Base-by-base conservation (phyloP, 1,140 invertebrate species). In the Macrobrachium rosenbergii region DNA sequence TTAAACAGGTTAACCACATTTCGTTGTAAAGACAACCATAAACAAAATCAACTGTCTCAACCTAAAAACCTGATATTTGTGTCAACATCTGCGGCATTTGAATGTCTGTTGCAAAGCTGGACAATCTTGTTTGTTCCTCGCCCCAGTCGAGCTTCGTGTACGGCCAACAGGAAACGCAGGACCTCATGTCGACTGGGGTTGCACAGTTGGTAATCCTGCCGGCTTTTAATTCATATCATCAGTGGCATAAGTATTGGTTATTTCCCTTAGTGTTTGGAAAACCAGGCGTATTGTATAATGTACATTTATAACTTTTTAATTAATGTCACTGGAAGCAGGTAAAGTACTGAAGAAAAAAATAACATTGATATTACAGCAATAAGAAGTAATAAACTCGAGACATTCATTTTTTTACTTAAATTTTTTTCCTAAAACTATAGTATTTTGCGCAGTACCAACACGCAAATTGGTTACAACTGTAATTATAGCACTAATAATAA, bases 31-130 rank as follows among this genome's bases (percentile, higher is more conserved):
- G 52, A 12, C 12, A 52, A 52, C 52, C 52, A 52, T 12, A 52
- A 52, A 52, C 52, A 52, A 52, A 5, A 52, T 10, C 7, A 52
- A 52, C 7, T 12, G 12, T 23, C 11, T 72, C 72, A 87, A 0
- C 84, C 84, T 7, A 87, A 45, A 78, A 87, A 87, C 11, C 84
- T 19, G 16, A 87, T 87, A 67, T 87, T 87, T n/a, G 77, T 81
- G 28, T 87, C 77, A 63, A 87, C 37, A 12, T 52, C 77, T 8
- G 77, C 84, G 2, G 84, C 62, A 28, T 52, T 67, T 10, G 84
- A 59, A 14, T 73, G 64, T 19, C 37, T 80, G 77, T 87, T 79
- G 52, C 84, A 87, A 37, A 87, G 84, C 6, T 73, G n/a, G 10
- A 87, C 63, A 10, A 87, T 23, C 21, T 45, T 52, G 63, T 80